Evolutionary conservation across 2,888 invertebrate genomes (phyloP), one percentile per base, ranked within the genome.

Genomic region (Drosophila antonietae): DNA sequence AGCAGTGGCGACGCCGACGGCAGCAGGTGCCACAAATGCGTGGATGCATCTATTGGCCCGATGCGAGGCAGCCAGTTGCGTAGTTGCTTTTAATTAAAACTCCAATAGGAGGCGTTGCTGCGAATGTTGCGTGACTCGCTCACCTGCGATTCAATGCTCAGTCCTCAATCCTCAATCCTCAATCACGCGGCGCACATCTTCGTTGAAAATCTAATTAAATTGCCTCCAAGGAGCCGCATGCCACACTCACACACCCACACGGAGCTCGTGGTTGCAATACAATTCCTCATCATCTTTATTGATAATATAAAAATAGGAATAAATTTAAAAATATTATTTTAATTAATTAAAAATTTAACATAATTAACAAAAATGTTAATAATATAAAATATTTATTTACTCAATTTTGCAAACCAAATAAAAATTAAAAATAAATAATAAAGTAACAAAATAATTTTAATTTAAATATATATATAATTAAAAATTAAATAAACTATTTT

Each of bases 51-150:
- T 60, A 46, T 37, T 41, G 49, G 51, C 10, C 60, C 35, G 59
- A 18, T 46, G 33, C 70, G 47, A 59, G 20, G 69, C 60, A 51
- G 43, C 12, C 14, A 9, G 31, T 43, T 60, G 62, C 75, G 72
- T 76, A 80, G 80, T 79, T 83, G 87, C 80, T 84, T 90, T 90
- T 90, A 91, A 90, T 91, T 91, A 90, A 90, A 91, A 91, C 85
- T 89, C 88, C 84, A 90, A 85, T 90, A 78, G 67, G 55, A 65
- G 58, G 56, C 49, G 58, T 18, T 46, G 49, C 31, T 43, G 33
- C 35, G 41, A 46, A 37, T 31, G 55, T 39, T 66, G 68, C 68
- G 75, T 63, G 61, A 60, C 58, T 65, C 60, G 53, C 52, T 69
- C 78, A 65, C 60, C 62, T 78, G 77, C 46, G 68, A 68, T 79